Evolutionary conservation across 2,113 vertebrate species (phyloP).

Genomic region (Uria lomvia): DNA sequence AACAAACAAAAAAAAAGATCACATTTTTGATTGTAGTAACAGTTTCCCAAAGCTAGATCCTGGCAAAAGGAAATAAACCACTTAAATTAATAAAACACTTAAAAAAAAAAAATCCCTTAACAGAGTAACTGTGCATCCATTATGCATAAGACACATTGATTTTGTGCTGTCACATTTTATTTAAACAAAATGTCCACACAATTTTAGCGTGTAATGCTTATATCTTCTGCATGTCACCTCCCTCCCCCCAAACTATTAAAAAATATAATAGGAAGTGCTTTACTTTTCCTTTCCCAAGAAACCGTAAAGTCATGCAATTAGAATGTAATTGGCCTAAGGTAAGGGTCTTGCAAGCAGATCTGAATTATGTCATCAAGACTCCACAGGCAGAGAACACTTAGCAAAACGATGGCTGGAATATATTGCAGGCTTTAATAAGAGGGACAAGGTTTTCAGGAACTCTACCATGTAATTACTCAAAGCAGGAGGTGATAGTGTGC

Average conservation of each 20-base stretch:
- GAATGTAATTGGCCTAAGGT: constrained; percentile 69
- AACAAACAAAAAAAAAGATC: neutral
- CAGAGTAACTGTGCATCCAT: neutral
- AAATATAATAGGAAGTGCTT: constrained; percentile 14
- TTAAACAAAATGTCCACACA: constrained; percentile 39
- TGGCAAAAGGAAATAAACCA: neutral
- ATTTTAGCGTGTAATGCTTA: constrained; percentile 5
- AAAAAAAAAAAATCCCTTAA: neutral
- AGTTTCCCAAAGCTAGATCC: neutral
- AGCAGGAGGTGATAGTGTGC: constrained; percentile 29
- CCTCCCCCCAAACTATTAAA: neutral
- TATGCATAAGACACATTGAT: constrained; percentile 19
- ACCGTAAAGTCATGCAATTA: constrained; percentile 42
- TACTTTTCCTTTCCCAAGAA: constrained; percentile 37
- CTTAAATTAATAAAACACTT: neutral
- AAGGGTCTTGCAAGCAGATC: constrained; percentile 64
- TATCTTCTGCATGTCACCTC: neutral
- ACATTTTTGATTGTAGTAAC: neutral
- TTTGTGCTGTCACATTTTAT: constrained; percentile 33
- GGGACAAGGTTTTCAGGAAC: constrained; percentile 34
- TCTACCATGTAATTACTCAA: constrained; percentile 56
- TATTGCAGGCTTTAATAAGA: constrained; percentile 61
- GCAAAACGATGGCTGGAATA: constrained; percentile 37
- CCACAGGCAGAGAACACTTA: constrained; percentile 57
- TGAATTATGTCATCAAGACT: constrained; percentile 68